Evolutionary conservation across 2,113 vertebrate genomes (phyloP), one percentile per base, ranked within the genome.

Genomic region (human): DNA sequence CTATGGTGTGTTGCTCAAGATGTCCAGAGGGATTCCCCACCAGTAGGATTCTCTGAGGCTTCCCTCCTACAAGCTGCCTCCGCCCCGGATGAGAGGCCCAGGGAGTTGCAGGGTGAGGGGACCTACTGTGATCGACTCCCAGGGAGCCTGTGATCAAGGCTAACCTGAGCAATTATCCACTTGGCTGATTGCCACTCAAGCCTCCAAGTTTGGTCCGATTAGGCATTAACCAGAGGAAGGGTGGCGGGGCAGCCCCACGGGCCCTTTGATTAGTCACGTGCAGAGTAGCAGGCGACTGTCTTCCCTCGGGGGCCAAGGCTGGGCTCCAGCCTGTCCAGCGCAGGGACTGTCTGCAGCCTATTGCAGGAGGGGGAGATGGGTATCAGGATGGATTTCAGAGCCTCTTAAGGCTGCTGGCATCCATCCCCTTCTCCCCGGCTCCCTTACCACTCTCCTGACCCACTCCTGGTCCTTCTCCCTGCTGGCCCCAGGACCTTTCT

Each of bases 191-290:
- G 75, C 88, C 2, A 1, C 68, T 55, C 95, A 50, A 40, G 90
- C 48, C 87, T 89, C 86, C 2, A 40, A 75, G 96, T 86, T 95
- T 70, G 0, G 98, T 98, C 0, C 70, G 98, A 0, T 99, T 99
- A 0, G 99, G 98, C 99, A 99, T 99, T 98, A 97, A 97, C 95
- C 4, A 61, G 97, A 0, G 96, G 96, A 0, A 98, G 96, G 0
- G 96, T 99, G 2, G 98, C 93, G 0, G 98, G 99, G 11, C 98
- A 0, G 99, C 98, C 64, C 99, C 99, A n/a, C 1, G 4, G 76
- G 48, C n/a, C 27, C 97, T 98, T 96, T 97, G 98, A 96, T 75
- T 76, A 93, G 75, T 96, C 97, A 94, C 85, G 97, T 97, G 95
- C 1, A 23, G 59, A 91, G 30, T 43, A 72, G 73, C 90, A 72